Evolutionary conservation across 2,888 invertebrate species (phyloP), one percentile per base, ranked within the genome.

Genomic region (Agrotis exclamationis): DNA sequence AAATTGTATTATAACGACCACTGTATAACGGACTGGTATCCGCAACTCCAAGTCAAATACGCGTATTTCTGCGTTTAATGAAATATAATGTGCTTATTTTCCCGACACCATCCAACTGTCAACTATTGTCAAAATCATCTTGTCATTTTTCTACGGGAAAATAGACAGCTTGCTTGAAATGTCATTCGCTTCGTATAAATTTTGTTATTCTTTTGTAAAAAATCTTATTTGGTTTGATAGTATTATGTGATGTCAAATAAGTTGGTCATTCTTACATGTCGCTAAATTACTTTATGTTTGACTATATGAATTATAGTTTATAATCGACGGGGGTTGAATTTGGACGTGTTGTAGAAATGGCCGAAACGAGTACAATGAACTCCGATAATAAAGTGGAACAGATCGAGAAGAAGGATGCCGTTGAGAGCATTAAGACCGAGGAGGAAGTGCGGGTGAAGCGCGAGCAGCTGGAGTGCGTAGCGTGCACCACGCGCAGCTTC

Each of bases 381-480:
- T 86, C 90, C 65, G 84, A 84, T 83, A 85, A 82, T 83, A 88
- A 85, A 85, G 85, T 85, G 75, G 89, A 86, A 70, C 86, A 88
- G 66, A 83, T 77, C 75, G 88, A 90, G 69, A 87, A 90, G 74
- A 85, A 87, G 74, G 87, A 88, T 78, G 80, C 87, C 53, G 78
- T 85, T 71, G 76, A 84, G 11, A 75, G 78, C 57, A 91, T 93
- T 74, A 93, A 93, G 85, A 86, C 86, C 53, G 93, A 94, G 83
- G 75, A 85, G 54, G 92, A 91, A 2, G 85, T 93, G 73, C 81
- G 76, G 57, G 92, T 94, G 67, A 95, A 95, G 85, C 89, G 87
- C 47, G 95, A 95, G 86, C 87, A 88, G 20, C 85, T 88, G 67
- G 95, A 95, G 87, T 95, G 95, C 84, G 82, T 90, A 28, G 91